Conservation (phyloP, 1,140 invertebrate genomes). For the Sesamia nonagrioides region DNA sequence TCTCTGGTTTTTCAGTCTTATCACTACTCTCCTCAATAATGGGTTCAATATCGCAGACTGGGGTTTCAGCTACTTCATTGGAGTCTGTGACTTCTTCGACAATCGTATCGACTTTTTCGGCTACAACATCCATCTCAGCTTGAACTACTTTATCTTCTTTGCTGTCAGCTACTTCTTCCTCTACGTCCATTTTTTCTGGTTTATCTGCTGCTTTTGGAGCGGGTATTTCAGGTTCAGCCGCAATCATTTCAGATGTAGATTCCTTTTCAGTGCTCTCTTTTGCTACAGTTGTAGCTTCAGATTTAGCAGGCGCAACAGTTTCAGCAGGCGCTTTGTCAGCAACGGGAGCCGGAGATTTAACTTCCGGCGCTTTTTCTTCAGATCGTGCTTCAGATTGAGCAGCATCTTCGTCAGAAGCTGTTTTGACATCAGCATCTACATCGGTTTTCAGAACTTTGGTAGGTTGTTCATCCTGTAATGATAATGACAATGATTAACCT, state of each 20-base stretch:
- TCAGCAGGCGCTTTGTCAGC: background rate
- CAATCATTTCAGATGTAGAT: slow-evolving; percentile 41
- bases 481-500: background rate
- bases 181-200: slow-evolving; percentile 76
- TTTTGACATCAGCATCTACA: slow-evolving; percentile 67
- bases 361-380: background rate
- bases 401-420: slow-evolving; percentile 50
- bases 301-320: background rate
- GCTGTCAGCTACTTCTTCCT: slow-evolving; percentile 47
- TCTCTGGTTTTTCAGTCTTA: slow-evolving; percentile 62
- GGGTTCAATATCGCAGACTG: slow-evolving; percentile 62
- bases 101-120: slow-evolving; percentile 52
- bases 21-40: slow-evolving; percentile 61
- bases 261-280: background rate
- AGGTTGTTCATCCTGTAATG: slow-evolving; percentile 76
- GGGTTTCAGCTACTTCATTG: slow-evolving; percentile 58
- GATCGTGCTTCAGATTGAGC: slow-evolving; percentile 16
- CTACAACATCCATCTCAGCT: slow-evolving; percentile 48
- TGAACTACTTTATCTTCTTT: slow-evolving; percentile 20
- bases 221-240: slow-evolving; percentile 60
- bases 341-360: background rate
- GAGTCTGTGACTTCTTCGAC: slow-evolving; percentile 70
- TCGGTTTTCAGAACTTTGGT: slow-evolving; percentile 81
- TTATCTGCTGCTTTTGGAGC: slow-evolving; percentile 45
- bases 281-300: background rate